Evolutionary conservation across 1,140 invertebrate genomes (phyloP).

Genomic region (Sipha flava): DNA sequence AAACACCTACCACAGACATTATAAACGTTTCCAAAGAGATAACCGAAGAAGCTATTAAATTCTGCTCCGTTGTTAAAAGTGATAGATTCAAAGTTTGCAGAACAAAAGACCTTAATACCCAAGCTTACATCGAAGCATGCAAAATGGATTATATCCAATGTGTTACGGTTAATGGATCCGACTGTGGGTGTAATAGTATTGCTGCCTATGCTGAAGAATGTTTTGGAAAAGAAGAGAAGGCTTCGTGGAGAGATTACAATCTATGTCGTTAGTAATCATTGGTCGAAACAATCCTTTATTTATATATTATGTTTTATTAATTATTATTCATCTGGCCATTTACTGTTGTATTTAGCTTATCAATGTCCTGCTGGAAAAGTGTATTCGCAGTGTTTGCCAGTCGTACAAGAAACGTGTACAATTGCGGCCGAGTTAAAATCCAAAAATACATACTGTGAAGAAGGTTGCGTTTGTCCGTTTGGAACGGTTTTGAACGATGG

Average conservation of each 20-base stretch:
- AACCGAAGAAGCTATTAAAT: background rate
- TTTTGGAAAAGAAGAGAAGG: conserved; percentile 57
- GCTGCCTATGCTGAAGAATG: conserved; percentile 60
- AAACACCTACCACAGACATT: background rate
- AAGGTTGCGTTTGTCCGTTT: conserved; percentile 77
- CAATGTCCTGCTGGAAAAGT: conserved; percentile 57
- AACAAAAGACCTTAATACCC: background rate
- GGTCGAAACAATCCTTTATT: too few relatives aligned
- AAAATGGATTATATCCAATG: conserved; percentile 71
- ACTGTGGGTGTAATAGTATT: conserved; percentile 67
- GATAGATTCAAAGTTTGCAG: background rate
- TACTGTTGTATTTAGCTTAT: conserved; percentile 50
- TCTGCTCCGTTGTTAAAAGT: background rate
- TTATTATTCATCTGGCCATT: background rate
- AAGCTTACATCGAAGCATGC: conserved; percentile 53
- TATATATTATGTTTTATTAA: too few relatives aligned
- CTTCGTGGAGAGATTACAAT: conserved; percentile 61
- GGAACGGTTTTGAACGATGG: conserved; percentile 62
- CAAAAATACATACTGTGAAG: conserved; percentile 53
- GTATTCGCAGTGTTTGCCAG: conserved; percentile 60
- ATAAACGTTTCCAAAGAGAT: background rate
- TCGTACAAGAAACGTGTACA: conserved; percentile 50
- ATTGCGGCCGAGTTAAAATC: conserved; percentile 34
- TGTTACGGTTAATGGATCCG: conserved; percentile 31
- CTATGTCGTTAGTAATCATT: conserved; percentile 65